Evolutionary conservation across 2,797 vertebrate genomes (phyloP).

Genomic region (Chelidonichthys spinosus): DNA sequence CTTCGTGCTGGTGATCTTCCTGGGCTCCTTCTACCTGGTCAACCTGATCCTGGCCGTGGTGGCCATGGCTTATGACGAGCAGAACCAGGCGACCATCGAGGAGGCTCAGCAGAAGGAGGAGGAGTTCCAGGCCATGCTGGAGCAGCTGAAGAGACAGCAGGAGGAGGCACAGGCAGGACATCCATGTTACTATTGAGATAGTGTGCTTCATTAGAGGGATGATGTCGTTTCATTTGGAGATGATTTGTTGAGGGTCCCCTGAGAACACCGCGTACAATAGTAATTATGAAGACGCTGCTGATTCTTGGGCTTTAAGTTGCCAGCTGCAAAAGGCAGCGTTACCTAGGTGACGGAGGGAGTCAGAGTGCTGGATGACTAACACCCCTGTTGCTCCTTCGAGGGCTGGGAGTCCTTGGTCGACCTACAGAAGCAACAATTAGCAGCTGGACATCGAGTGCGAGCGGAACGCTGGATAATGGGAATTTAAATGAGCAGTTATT

Average conservation of each 20-base stretch:
- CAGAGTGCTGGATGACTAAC: slow-evolving; percentile 35
- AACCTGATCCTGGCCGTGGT: slow-evolving; percentile 98
- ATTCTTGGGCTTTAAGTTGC: slow-evolving; percentile 18
- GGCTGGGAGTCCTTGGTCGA: slow-evolving; percentile 22
- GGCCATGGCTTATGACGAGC: slow-evolving; percentile 98
- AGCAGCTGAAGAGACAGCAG: slow-evolving; percentile 96
- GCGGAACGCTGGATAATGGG: background rate
- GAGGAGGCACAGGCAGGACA: slow-evolving; percentile 94
- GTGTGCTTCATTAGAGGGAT: background rate
- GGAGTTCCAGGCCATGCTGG: slow-evolving; percentile 97
- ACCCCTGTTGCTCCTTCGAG: slow-evolving; percentile 8
- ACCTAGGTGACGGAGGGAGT: slow-evolving; percentile 13
- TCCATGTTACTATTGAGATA: background rate
- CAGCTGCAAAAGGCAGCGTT: slow-evolving; percentile 27
- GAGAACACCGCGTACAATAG: background rate
- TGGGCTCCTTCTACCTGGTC: slow-evolving; percentile 98
- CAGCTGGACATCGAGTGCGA: background rate
- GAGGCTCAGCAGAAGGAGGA: slow-evolving; percentile 96
- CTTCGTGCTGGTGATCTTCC: slow-evolving; percentile 97
- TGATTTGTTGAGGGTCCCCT: background rate
- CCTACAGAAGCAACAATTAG: slow-evolving; percentile 12
- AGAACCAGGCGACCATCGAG: slow-evolving; percentile 96
- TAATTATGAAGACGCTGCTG: background rate
- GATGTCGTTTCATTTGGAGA: background rate
- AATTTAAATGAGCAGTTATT: slow-evolving; percentile 2